Conservation (phyloP, 2,888 invertebrate genomes). For the Onchidella celtica region DNA sequence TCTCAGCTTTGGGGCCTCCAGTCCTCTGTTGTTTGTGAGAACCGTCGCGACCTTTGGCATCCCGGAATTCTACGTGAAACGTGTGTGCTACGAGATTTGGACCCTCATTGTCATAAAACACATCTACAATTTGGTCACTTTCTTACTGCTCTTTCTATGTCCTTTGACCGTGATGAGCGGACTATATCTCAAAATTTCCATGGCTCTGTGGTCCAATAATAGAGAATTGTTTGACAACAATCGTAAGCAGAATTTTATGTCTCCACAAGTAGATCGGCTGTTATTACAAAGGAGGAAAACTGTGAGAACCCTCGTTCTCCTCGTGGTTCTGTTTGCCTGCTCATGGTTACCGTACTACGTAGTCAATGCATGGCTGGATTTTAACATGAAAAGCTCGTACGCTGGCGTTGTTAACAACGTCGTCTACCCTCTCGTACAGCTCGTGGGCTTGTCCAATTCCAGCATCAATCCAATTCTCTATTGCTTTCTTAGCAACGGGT, state of each 20-base stretch:
- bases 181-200: conserved; percentile 64
- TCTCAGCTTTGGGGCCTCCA: conserved; percentile 60
- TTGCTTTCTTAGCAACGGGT: conserved; percentile 71
- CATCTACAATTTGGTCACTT: conserved; percentile 66
- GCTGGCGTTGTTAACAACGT: conserved; percentile 51
- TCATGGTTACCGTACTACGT: conserved; percentile 74
- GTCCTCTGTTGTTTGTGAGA: conserved; percentile 67
- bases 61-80: conserved; percentile 58
- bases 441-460: conserved; percentile 70
- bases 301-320: conserved; percentile 67
- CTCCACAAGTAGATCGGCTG: conserved; percentile 56
- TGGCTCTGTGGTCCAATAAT: conserved; percentile 66
- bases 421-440: conserved; percentile 66
- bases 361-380: conserved; percentile 71
- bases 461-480: conserved; percentile 75
- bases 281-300: conserved; percentile 65
- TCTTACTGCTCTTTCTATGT: conserved; percentile 61
- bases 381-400: conserved; percentile 54
- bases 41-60: conserved; percentile 56
- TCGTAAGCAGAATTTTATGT: conserved; percentile 36
- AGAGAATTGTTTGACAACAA: conserved; percentile 46
- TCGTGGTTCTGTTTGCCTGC: conserved; percentile 65
- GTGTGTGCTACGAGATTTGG: conserved; percentile 68
- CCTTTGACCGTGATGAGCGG: conserved; percentile 66
- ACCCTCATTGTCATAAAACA: conserved; percentile 56